Base-by-base conservation (phyloP, 1,140 invertebrate species). In the Monomorium pharaonis region DNA sequence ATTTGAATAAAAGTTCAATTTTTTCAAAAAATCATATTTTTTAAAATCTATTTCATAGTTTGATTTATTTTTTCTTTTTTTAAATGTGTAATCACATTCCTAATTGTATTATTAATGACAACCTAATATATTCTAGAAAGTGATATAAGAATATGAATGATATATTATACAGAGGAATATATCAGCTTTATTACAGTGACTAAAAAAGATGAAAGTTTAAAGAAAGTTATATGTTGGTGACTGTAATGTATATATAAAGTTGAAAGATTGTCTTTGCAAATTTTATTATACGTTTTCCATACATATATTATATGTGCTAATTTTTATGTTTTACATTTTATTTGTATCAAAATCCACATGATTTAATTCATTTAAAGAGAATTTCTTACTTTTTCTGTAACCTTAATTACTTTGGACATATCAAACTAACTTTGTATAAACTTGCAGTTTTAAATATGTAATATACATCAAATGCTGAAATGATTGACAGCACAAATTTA, bases 191-290 rank as follows among this genome's bases (percentile, higher is more conserved):
- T 69, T 54, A 54, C 4, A 24, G 12, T 54, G 47, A 69, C 3
- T 80, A 67, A 80, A 37, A 67, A 24, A n/a, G 16, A 37, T 33
- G n/a, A 67, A 67, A 67, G 12, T 47, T 67, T 69, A 47, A 10
- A 37, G 7, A 83, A n/a, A 27, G 47, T 69, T 63, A n/a, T 30
- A 69, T 78, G 54, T 54, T 87, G 49, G 51, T 10, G 56, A 63
- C n/a, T 87, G n/a, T 77, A 56, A 77, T 70, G 74, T 89, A 62
- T 83, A 90, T 24, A 86, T 65, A 69, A 83, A 56, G 72, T 87
- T 84, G 21, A 85, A 63, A 89, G n/a, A 58, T 84, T 63, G 51
- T 75, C 87, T 85, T 76, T 74, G 49, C 24, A 90, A 81, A 89
- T 58, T 47, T 76, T 85, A 70, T 30, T 44, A 72, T 63, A 42